Evolutionary conservation across 2,888 invertebrate genomes (phyloP).

Genomic region (Tetragnatha montana): DNA sequence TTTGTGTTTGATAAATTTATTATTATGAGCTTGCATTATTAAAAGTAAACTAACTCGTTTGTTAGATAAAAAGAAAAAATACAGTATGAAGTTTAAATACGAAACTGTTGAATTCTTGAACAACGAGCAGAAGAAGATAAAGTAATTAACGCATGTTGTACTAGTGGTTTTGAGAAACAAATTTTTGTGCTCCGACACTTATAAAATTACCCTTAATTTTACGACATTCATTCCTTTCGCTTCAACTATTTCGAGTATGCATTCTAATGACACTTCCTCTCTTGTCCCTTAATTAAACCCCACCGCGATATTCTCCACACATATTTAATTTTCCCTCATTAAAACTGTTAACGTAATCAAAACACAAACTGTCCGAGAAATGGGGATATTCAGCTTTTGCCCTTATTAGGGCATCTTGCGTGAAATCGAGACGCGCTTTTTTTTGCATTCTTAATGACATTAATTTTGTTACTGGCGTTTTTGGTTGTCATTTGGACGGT

Average conservation of each 20-base stretch:
- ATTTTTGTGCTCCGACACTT: not conserved
- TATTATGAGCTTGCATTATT: too few relatives aligned
- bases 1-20: too few relatives aligned
- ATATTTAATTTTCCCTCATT: slow-evolving; percentile 34
- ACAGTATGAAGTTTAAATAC: too few relatives aligned
- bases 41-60: too few relatives aligned
- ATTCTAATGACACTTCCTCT: not conserved
- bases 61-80: too few relatives aligned
- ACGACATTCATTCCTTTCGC: not conserved
- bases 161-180: not conserved
- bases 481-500: slow-evolving; percentile 17
- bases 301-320: slow-evolving; percentile 21
- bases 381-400: not conserved
- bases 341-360: slow-evolving; percentile 4
- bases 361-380: slow-evolving; percentile 12
- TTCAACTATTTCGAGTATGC: not conserved
- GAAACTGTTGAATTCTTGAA: not conserved
- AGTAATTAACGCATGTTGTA: not conserved
- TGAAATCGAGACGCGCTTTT: slow-evolving; percentile 5
- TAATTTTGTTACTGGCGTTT: slow-evolving; percentile 39
- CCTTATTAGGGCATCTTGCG: not conserved
- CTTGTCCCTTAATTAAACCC: slow-evolving; percentile 28
- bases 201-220: not conserved
- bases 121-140: not conserved
- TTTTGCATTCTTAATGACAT: slow-evolving; percentile 43